phyloP scores from a whole-genome alignment of 2,113 vertebrate genomes.

The Lagopus muta region DNA sequence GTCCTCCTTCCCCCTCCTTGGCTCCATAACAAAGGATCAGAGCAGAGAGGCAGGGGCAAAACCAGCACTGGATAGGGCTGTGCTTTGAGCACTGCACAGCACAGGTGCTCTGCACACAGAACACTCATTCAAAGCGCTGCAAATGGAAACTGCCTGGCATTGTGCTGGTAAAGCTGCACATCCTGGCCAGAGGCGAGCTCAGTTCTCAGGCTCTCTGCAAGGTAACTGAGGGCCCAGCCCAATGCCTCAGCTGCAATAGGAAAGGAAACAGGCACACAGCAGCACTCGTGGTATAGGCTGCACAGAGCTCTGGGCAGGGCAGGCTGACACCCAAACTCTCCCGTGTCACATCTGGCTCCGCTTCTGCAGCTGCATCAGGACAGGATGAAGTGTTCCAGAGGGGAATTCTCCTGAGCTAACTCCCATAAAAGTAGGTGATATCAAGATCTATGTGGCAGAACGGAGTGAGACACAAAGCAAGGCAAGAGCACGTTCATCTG shows the following conservation, averaged over 20 bases:
- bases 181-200: background rate
- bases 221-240: background rate
- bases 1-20: background rate
- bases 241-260: background rate
- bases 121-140: background rate
- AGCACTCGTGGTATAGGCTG: background rate
- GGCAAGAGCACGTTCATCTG: background rate
- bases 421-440: background rate
- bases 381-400: background rate
- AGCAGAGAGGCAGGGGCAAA: background rate
- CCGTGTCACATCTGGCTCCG: background rate
- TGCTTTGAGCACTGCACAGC: rapidly evolving
- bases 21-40: background rate
- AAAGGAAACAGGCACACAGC: background rate
- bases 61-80: background rate
- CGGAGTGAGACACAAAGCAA: background rate
- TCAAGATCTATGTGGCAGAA: background rate
- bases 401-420: background rate
- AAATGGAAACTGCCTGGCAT: background rate
- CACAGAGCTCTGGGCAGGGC: background rate
- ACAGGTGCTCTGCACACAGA: background rate
- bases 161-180: background rate
- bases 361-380: background rate
- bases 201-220: background rate
- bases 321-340: background rate